Evolutionary conservation across 2,888 invertebrate genomes (phyloP), one percentile per base, ranked within the genome.

Genomic region (Clepsis dumicolana): DNA sequence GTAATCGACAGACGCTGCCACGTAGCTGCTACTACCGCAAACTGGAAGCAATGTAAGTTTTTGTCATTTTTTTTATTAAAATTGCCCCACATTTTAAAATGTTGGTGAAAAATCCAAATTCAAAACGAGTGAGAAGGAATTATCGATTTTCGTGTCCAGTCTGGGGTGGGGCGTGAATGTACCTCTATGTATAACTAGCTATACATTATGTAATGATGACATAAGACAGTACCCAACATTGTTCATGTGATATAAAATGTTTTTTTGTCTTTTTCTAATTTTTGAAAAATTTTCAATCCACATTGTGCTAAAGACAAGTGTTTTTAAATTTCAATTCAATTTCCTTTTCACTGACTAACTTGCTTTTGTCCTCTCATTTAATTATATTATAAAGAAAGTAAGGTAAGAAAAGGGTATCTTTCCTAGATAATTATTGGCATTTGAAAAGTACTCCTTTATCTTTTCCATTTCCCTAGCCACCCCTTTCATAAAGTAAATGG

Each of bases 41-140:
- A 85, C 89, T 85, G 82, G 82, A 87, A 90, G 80, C 86, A 86
- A 91, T 91, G 93, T 93, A 80, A 93, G 93, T 91, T 81, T 76
- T 76, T 53, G 24, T 64, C 64, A 70, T 70, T 50, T 35, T 71
- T 63, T 72, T 63, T 50, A 63, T 71, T 65, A 10, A 7, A 29
- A 27, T 18, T 50, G 24, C n/a, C 35, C 1, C 10, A 3, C 10
- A 52, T 16, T 16, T n/a, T 16, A 21, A 10, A 12, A 27, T 29
- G 21, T 16, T n/a, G 1, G 5, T 21, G 29, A 24, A 12, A 7
- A 41, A 21, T 60, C 38, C 5, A 4, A 27, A 24, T 25, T 5
- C 5, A 7, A 38, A 2, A n/a, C n/a, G 44, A 56, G 16, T 35
- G 14, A 18, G 4, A 38, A 21, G 27, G 16, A 21, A 35, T 24